Evolutionary conservation across 2,888 invertebrate genomes (phyloP).

Genomic region (Orthonychiurus folsomi): DNA sequence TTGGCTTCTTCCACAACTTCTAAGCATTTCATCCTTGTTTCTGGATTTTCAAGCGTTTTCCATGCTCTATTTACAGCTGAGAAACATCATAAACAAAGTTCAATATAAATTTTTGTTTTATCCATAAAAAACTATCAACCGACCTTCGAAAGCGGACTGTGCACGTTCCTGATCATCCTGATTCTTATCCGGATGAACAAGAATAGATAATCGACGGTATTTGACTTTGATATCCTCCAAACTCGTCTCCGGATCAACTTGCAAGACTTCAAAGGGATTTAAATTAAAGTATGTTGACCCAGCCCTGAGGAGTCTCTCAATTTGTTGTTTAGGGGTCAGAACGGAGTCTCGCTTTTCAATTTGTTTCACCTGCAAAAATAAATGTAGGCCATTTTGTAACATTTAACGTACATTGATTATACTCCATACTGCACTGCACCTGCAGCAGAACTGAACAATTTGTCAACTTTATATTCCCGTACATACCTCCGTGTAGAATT

Average conservation of each 20-base stretch:
- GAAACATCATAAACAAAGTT: constrained; percentile 34
- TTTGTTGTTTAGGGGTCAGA: constrained; percentile 92
- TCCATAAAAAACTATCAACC: too few relatives aligned
- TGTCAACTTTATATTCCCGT: background rate
- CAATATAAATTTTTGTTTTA: too few relatives aligned
- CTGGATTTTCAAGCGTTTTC: constrained; percentile 91
- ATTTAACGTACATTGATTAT: background rate
- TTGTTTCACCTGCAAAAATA: constrained; percentile 74
- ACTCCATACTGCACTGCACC: background rate
- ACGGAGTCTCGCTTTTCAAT: constrained; percentile 96
- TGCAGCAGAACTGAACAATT: background rate
- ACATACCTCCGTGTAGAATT: constrained; percentile 72
- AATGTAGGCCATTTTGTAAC: background rate
- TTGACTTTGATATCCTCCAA: constrained; percentile 92
- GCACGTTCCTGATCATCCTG: constrained; percentile 90
- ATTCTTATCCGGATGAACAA: constrained; percentile 99
- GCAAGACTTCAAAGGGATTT: constrained; percentile 88
- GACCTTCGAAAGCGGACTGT: constrained; percentile 78
- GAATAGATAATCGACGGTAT: constrained; percentile 87
- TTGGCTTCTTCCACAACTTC: constrained; percentile 96
- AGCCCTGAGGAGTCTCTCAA: constrained; percentile 86
- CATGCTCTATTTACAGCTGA: constrained; percentile 83
- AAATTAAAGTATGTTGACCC: constrained; percentile 98
- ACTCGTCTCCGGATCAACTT: constrained; percentile 79
- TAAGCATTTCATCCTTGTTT: constrained; percentile 82